Evolutionary conservation across 2,797 vertebrate species (phyloP), one percentile per base, ranked within the genome.

Genomic region (Danio kyathit): DNA sequence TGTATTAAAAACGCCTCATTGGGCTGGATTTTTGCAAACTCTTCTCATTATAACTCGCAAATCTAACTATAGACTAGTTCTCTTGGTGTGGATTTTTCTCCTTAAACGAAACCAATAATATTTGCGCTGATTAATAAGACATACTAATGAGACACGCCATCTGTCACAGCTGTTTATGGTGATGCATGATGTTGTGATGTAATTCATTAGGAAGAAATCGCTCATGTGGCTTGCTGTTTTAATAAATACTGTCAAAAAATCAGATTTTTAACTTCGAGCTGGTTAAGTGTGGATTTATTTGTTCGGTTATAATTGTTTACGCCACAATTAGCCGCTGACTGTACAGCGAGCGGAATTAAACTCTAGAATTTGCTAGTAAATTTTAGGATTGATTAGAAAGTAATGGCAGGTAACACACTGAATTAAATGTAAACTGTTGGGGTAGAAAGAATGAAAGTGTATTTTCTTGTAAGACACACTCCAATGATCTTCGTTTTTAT

Each of bases 221-320:
- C 19, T 76, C 75, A 69, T 17, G 14, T 40, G 41, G 19, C 41
- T 67, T 77, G 63, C 66, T 65, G 51, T 76, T 76, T 65, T 57
- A 66, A 81, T 49, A 49, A 43, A 61, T 13, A 63, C n/a, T 41
- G 56, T 72, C 69, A 29, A 29, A 82, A 61, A 82, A 76, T 82
- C 79, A 84, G 76, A 67, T 29, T 16, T 38, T 16, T n/a, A 74
- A 74, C 71, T 7, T 44, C 48, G 11, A 14, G 74, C 61, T 76
- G 49, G 40, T 16, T 65, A 54, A 54, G 17, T 16, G 3, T 9
- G n/a, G 19, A 13, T 40, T 61, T n/a, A 44, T 67, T 19, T 67
- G 21, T 16, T 59, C 8, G 46, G 40, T 21, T 59, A 21, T 29
- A 12, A 2, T 41, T 71, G 16, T 71, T 44, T 72, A 61, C 38